Conservation (phyloP, 1,140 invertebrate species). For the Drosophila mayri region DNA sequence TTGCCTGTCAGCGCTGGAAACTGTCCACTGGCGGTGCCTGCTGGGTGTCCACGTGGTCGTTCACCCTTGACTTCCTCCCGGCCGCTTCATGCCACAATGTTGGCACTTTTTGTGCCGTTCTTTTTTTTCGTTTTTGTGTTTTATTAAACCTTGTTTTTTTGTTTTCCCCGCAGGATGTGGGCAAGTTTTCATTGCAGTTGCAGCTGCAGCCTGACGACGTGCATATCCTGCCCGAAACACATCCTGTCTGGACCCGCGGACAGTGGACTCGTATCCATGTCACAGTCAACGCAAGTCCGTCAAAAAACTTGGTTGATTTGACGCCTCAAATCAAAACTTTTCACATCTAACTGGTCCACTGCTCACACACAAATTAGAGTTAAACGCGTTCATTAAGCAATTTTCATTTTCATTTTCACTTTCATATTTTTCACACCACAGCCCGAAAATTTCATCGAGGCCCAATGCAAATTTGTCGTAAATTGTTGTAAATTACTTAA, state of each 20-base stretch:
- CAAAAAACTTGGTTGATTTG: not conserved
- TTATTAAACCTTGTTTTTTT: conserved; percentile 48
- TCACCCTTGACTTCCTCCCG: conserved; percentile 45
- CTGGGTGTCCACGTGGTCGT: conserved; percentile 33
- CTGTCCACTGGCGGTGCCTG: conserved; percentile 9
- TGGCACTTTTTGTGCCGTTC: conserved; percentile 40
- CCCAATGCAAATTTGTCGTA: conserved; percentile 75
- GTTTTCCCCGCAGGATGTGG: conserved; percentile 57
- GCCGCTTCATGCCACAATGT: conserved; percentile 36
- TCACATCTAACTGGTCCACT: conserved; percentile 15
- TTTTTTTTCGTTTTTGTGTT: conserved; percentile 7
- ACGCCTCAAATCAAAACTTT: conserved; percentile 8
- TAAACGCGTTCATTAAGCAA: conserved; percentile 49
- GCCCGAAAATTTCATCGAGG: conserved; percentile 26
- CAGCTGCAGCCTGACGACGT: conserved; percentile 52
- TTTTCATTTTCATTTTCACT: conserved; percentile 66
- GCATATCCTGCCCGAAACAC: conserved; percentile 51
- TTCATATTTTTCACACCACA: conserved; percentile 74
- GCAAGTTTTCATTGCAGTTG: conserved; percentile 67
- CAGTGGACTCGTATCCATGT: conserved; percentile 20
- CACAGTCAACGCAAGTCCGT: conserved; percentile 12
- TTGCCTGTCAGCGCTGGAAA: conserved; percentile 10
- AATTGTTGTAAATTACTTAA: conserved; percentile 76
- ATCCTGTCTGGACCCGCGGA: conserved; percentile 49
- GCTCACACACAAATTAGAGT: conserved; percentile 20